These are phyloP conservation scores for Lontra canadensis DNA, from an alignment of 2,113 vertebrate genomes.

Conservation along the genomic window DNA sequence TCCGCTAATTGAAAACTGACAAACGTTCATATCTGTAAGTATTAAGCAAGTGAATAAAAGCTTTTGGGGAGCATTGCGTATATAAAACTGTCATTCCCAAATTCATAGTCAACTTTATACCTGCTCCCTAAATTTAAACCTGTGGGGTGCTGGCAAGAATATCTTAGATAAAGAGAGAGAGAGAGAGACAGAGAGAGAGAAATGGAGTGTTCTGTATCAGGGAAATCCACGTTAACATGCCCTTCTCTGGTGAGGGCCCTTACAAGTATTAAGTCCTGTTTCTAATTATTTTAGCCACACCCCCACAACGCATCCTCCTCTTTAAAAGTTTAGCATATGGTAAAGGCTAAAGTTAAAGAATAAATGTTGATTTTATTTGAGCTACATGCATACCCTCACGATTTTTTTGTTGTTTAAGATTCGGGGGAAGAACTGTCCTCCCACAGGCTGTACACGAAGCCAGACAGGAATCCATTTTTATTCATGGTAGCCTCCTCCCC, in stretches of 20 bases:
- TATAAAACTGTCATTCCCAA: neutral
- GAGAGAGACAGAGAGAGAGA: neutral
- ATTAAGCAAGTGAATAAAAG: constrained; percentile 52
- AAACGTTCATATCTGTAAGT: neutral
- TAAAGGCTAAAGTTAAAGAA: constrained; percentile 52
- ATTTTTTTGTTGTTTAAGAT: constrained; percentile 42
- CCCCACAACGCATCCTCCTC: neutral
- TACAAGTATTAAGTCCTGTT: constrained; percentile 61
- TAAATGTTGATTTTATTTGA: constrained; percentile 65
- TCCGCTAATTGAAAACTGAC: constrained; percentile 59
- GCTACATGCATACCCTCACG: neutral
- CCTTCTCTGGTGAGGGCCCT: constrained; percentile 45
- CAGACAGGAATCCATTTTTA: neutral
- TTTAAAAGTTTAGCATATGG: constrained; percentile 68
- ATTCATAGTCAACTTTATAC: constrained; percentile 41
- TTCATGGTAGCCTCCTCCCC: neutral
- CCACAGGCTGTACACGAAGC: neutral
- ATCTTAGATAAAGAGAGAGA: neutral
- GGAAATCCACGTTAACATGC: constrained; percentile 42
- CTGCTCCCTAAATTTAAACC: constrained; percentile 37
- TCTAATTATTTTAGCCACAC: constrained; percentile 64
- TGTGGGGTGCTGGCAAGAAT: neutral
- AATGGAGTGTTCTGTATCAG: neutral
- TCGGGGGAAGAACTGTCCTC: neutral
- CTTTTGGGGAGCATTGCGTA: neutral